phyloP scores from a whole-genome alignment of 2,113 vertebrate genomes.

The Bostrychus sinensis region DNA sequence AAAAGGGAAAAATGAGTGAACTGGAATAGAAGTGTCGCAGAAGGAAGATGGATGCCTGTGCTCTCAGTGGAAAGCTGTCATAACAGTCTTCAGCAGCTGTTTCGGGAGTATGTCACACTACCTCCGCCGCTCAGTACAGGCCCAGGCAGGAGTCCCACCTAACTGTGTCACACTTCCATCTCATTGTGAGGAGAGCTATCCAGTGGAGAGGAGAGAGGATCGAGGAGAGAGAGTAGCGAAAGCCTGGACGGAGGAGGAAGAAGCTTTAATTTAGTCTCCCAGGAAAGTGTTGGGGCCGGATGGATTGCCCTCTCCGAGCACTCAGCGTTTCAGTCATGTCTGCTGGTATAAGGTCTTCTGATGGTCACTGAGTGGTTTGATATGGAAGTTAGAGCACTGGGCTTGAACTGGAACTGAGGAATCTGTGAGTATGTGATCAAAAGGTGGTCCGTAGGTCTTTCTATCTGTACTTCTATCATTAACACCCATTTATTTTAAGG shows the following conservation, averaged over 20 bases:
- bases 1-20: conserved; percentile 71
- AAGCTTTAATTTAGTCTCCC: conserved; percentile 67
- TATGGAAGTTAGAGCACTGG: no score
- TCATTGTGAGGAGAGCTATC: conserved; percentile 62
- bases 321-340: conserved; percentile 41
- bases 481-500: no score
- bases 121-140: conserved; percentile 55
- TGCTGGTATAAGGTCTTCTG: not conserved
- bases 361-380: not conserved
- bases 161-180: conserved; percentile 75
- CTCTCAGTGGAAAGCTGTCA: conserved; percentile 77
- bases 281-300: conserved; percentile 57
- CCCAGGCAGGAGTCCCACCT: conserved; percentile 66
- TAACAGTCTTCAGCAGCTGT: conserved; percentile 75
- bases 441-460: no score
- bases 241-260: conserved; percentile 39
- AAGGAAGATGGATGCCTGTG: conserved; percentile 73
- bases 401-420: no score
- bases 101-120: conserved; percentile 70
- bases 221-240: conserved; percentile 24
- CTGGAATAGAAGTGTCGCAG: conserved; percentile 70
- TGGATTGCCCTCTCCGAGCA: conserved; percentile 30
- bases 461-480: no score
- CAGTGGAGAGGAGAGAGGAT: conserved; percentile 48
- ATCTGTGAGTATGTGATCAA: no score